phyloP scores from a whole-genome alignment of 1,140 invertebrate species.

The Muscidifurax raptorellus region DNA sequence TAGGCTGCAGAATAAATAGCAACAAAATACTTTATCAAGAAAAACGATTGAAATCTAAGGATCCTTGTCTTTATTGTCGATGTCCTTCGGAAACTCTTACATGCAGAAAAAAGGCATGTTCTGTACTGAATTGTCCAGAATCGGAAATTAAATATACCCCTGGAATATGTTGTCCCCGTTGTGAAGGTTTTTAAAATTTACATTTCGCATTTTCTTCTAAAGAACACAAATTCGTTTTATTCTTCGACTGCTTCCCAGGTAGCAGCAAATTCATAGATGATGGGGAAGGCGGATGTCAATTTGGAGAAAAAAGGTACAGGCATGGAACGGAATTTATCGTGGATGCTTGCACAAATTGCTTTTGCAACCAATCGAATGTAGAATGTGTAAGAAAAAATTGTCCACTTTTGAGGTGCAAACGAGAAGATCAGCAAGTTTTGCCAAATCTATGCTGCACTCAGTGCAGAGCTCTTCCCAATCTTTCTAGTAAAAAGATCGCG shows the following conservation, averaged over 20 bases:
- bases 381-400: not conserved
- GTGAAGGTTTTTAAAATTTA: constrained; percentile 90
- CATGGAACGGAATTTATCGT: constrained; percentile 79
- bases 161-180: constrained; percentile 83
- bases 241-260: constrained; percentile 78
- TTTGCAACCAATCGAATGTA: constrained; percentile 80
- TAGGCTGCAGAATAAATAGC: not conserved
- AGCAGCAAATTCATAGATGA: constrained; percentile 66
- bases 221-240: constrained; percentile 78
- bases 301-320: constrained; percentile 81
- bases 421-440: not conserved
- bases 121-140: not conserved
- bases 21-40: not conserved
- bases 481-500: not conserved
- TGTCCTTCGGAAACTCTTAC: no score
- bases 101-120: no score
- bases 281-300: constrained; percentile 80
- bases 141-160: constrained; percentile 78
- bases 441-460: not conserved
- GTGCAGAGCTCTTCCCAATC: not conserved
- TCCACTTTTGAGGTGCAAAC: not conserved
- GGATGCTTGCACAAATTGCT: constrained; percentile 89
- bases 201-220: constrained; percentile 89
- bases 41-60: constrained; percentile 82
- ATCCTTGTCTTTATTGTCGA: not conserved